Conservation (phyloP, 2,113 vertebrate genomes). For the Colistium nudipinnis region DNA sequence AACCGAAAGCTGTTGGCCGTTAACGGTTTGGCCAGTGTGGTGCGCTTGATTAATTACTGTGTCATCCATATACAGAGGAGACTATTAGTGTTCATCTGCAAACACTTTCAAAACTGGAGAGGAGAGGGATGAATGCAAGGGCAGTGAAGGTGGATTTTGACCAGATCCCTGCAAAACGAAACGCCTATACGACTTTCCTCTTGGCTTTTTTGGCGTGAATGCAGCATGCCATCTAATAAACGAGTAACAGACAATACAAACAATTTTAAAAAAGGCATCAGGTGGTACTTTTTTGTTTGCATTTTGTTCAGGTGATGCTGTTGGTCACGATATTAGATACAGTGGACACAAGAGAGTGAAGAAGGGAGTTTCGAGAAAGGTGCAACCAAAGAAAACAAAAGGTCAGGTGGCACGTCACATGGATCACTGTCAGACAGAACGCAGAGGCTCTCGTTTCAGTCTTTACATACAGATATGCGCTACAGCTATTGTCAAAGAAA, state of each 20-base stretch:
- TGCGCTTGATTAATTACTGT: slow-evolving; percentile 74
- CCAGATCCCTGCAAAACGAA: slow-evolving; percentile 12
- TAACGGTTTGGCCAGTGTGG: slow-evolving; percentile 46
- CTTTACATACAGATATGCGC: background rate
- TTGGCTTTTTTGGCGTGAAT: background rate
- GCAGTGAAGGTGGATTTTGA: slow-evolving; percentile 18
- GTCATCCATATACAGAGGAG: slow-evolving; percentile 70
- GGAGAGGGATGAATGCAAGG: slow-evolving; percentile 38
- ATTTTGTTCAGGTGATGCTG: slow-evolving; percentile 6
- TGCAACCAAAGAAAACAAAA: slow-evolving; percentile 33
- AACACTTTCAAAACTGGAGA: slow-evolving; percentile 69
- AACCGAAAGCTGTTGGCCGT: slow-evolving; percentile 61
- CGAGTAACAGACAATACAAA: background rate
- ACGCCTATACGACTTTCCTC: background rate
- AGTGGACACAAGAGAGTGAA: slow-evolving; percentile 19
- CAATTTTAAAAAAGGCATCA: background rate
- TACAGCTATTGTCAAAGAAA: slow-evolving; percentile 2
- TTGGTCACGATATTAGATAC: slow-evolving; percentile 12
- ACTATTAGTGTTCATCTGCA: slow-evolving; percentile 76
- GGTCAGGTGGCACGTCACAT: slow-evolving; percentile 2
- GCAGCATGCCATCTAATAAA: background rate
- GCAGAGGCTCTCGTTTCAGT: slow-evolving; percentile 7
- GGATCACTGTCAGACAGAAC: slow-evolving; percentile 5
- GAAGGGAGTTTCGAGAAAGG: background rate
- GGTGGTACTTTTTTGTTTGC: background rate